phyloP scores from a whole-genome alignment of 2,113 vertebrate genomes.

The Sisor rabdophorus region DNA sequence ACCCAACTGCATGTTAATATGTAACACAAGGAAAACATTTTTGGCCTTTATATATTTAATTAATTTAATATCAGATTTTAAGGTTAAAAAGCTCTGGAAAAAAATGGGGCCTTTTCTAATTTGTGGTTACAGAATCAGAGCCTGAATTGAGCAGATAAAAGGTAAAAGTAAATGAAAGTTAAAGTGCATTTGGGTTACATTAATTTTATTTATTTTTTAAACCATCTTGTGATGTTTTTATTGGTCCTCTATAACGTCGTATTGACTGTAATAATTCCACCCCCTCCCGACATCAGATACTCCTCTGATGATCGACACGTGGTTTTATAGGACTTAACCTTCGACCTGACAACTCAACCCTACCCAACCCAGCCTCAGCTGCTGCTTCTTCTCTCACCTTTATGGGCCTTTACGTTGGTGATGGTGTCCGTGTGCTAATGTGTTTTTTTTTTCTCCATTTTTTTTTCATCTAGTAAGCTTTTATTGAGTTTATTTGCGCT shows the following conservation, averaged over 20 bases:
- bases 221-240: constrained; percentile 15
- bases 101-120: background rate
- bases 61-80: constrained; percentile 40
- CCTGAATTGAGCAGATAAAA: too few species aligned
- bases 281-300: background rate
- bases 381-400: background rate
- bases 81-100: background rate
- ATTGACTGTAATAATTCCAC: background rate
- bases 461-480: constrained; percentile 55
- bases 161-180: background rate
- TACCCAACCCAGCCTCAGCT: background rate
- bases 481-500: constrained; percentile 69
- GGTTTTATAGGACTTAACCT: background rate
- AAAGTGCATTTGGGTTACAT: background rate
- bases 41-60: constrained; percentile 57
- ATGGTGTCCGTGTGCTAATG: constrained; percentile 74
- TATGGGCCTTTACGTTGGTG: constrained; percentile 55
- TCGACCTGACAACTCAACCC: background rate
- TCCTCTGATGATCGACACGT: background rate
- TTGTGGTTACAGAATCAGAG: constrained; percentile 25
- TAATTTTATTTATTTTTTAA: too few species aligned
- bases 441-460: constrained; percentile 10
- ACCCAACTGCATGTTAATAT: constrained; percentile 12
- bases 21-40: constrained; percentile 66
- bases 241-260: background rate